Evolutionary conservation across 2,113 vertebrate species (phyloP).

Genomic region (Cacatua alba): DNA sequence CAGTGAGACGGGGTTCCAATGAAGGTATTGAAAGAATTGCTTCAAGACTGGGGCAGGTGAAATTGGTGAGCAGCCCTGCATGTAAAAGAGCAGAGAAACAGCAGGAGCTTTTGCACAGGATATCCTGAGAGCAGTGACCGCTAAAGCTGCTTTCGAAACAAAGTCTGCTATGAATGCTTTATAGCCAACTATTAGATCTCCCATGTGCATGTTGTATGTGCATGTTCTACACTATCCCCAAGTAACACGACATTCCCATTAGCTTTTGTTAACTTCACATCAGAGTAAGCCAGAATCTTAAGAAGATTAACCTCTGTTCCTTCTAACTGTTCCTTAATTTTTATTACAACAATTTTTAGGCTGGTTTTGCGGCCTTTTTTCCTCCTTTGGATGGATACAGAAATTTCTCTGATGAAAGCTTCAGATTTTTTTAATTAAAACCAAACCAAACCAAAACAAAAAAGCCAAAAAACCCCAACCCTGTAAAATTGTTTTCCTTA

Average conservation of each 20-base stretch:
- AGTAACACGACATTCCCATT: slow-evolving; percentile 53
- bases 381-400: slow-evolving; percentile 15
- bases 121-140: neutral
- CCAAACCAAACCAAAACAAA: slow-evolving; percentile 18
- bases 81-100: neutral
- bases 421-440: slow-evolving; percentile 61
- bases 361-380: slow-evolving; percentile 7
- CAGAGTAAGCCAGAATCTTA: slow-evolving; percentile 41
- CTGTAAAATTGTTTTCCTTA: slow-evolving; percentile 49
- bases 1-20: fast-evolving
- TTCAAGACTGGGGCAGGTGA: neutral
- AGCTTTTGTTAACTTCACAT: slow-evolving; percentile 41
- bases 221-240: neutral
- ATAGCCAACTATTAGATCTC: slow-evolving; percentile 40
- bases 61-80: neutral
- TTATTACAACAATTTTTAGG: slow-evolving; percentile 40
- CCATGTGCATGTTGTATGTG: neutral
- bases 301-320: slow-evolving; percentile 51
- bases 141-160: slow-evolving; percentile 6
- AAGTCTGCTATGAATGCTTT: neutral
- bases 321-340: slow-evolving; percentile 50
- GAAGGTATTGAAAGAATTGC: neutral
- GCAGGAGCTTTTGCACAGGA: neutral
- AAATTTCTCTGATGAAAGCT: slow-evolving; percentile 58
- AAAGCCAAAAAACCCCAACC: slow-evolving; percentile 5